phyloP scores from a whole-genome alignment of 2,113 vertebrate species.

The Corvus hawaiiensis region DNA sequence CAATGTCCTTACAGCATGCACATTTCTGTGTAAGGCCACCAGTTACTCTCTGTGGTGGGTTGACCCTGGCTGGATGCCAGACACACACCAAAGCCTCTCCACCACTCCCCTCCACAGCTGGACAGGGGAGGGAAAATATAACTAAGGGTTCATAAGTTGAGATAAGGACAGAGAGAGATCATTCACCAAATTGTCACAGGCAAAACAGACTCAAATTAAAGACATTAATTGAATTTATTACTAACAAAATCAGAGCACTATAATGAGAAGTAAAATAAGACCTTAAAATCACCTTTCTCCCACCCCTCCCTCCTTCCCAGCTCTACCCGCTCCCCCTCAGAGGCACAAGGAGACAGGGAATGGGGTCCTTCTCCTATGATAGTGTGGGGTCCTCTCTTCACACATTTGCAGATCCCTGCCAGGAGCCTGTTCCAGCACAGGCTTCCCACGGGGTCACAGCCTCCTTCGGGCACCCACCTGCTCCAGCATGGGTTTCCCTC shows the following conservation, averaged over 20 bases:
- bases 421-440: not conserved
- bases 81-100: not conserved
- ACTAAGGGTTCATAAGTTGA: not conserved
- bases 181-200: not conserved
- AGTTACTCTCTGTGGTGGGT: not conserved
- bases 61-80: not conserved
- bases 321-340: not conserved
- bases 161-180: not conserved
- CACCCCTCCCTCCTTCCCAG: not conserved
- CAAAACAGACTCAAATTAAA: not conserved
- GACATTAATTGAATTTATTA: not conserved
- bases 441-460: not conserved
- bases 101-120: not conserved
- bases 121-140: not conserved
- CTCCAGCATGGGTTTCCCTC: not conserved
- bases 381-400: not conserved
- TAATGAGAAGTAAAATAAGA: not conserved
- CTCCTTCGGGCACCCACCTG: not conserved
- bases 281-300: not conserved
- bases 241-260: not conserved
- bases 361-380: not conserved
- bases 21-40: not conserved
- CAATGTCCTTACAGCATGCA: fast-evolving
- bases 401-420: not conserved
- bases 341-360: not conserved